Conservation (phyloP, 1,140 invertebrate species). For the Cydia amplana region DNA sequence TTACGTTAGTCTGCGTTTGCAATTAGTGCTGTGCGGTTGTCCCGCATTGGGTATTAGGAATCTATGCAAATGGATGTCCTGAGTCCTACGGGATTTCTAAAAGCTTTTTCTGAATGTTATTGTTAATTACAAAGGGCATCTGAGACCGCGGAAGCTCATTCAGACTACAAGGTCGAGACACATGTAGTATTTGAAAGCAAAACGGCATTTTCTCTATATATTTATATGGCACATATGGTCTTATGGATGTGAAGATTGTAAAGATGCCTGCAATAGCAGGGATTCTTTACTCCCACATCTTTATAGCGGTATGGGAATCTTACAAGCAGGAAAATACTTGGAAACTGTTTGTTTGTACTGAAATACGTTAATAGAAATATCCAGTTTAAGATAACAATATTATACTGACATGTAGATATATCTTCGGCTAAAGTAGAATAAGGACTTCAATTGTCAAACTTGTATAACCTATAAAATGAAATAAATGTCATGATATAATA, state of each 20-base stretch:
- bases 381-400: no score
- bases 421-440: no score
- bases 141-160: constrained; percentile 58
- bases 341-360: constrained; percentile 51
- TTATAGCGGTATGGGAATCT: constrained; percentile 1
- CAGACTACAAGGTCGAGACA: constrained; percentile 52
- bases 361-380: background rate
- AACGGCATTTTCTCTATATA: background rate
- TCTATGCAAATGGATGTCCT: constrained; percentile 64
- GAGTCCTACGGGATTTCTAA: constrained; percentile 42
- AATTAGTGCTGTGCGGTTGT: constrained; percentile 77
- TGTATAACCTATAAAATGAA: no score
- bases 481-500: no score
- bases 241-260: background rate
- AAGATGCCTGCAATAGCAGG: constrained; percentile 9
- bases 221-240: background rate
- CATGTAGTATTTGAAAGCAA: background rate
- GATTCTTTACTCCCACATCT: constrained; percentile 4
- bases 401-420: no score
- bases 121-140: constrained; percentile 34
- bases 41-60: constrained; percentile 64
- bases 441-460: no score
- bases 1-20: constrained; percentile 78
- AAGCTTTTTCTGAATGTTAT: constrained; percentile 51
- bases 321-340: constrained; percentile 62